These are phyloP conservation scores for Mallateleia sp. DNA, from an alignment of 2,888 invertebrate species.

Conservation along the genomic window DNA sequence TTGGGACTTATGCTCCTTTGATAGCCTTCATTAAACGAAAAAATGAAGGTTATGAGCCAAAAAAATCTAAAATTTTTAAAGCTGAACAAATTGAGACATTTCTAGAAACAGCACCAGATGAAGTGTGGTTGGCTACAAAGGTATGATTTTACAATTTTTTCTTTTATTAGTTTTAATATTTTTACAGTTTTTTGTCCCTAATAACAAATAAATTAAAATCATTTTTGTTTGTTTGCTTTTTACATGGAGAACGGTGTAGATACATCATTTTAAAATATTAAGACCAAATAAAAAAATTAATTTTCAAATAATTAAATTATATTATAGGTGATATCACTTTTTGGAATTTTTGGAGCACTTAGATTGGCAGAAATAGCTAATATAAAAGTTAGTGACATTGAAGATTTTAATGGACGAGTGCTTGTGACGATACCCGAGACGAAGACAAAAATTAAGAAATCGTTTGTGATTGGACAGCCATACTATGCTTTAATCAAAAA, in stretches of 20 bases:
- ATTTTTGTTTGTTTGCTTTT: no score
- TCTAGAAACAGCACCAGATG: neutral
- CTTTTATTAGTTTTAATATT: no score
- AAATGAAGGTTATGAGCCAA: neutral
- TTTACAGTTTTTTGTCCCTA: no score
- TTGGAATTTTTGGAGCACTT: neutral
- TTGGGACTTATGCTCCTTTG: neutral
- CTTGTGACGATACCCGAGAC: neutral
- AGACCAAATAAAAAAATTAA: neutral
- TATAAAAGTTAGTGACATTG: neutral
- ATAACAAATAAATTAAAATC: neutral
- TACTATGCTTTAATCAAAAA: slow-evolving; percentile 4
- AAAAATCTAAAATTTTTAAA: neutral
- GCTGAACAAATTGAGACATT: neutral
- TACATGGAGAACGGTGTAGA: no score
- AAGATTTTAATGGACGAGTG: neutral
- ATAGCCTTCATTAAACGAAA: neutral
- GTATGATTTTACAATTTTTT: no score
- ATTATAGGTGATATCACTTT: neutral
- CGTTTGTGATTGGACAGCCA: neutral
- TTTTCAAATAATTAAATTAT: slow-evolving; percentile 2
- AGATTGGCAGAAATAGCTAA: neutral
- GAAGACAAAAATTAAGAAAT: neutral
- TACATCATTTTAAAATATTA: neutral
- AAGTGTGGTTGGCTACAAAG: neutral